phyloP scores from a whole-genome alignment of 2,888 invertebrate species.

The Odontothrips loti region DNA sequence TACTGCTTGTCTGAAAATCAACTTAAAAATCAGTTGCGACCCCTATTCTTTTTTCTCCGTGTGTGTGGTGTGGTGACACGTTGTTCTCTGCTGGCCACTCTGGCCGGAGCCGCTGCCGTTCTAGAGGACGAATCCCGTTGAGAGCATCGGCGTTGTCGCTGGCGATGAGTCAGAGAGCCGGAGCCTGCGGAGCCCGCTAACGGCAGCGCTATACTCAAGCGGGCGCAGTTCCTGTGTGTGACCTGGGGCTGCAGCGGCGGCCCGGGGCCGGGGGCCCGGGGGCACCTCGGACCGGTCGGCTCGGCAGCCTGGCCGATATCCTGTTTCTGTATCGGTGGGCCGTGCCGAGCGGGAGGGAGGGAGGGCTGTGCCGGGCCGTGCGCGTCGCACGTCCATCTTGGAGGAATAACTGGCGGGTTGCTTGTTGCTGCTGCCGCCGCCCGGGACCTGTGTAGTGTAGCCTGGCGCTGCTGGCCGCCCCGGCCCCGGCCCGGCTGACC shows the following conservation, averaged over 20 bases:
- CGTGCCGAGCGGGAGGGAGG: too few species aligned
- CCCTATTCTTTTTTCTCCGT: too few species aligned
- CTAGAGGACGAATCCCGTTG: too few species aligned
- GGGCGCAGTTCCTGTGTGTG: background rate
- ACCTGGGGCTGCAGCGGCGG: background rate
- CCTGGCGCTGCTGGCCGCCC: background rate
- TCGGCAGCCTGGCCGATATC: background rate
- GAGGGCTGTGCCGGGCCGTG: background rate
- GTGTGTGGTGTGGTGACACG: too few species aligned
- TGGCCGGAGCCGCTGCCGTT: too few species aligned
- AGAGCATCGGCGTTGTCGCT: too few species aligned
- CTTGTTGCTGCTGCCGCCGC: background rate
- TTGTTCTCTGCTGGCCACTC: too few species aligned
- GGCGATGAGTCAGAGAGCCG: too few species aligned
- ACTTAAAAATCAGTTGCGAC: too few species aligned
- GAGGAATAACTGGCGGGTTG: background rate
- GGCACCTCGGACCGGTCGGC: background rate
- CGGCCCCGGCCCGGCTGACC: background rate
- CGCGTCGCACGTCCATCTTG: background rate
- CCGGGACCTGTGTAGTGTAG: background rate
- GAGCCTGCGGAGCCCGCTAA: too few species aligned
- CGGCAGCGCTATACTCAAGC: too few species aligned
- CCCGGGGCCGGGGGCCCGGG: background rate
- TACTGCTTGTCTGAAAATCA: too few species aligned
- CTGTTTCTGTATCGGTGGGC: background rate